Base-by-base conservation (phyloP, 2,888 invertebrate genomes). In the Thera britannica region DNA sequence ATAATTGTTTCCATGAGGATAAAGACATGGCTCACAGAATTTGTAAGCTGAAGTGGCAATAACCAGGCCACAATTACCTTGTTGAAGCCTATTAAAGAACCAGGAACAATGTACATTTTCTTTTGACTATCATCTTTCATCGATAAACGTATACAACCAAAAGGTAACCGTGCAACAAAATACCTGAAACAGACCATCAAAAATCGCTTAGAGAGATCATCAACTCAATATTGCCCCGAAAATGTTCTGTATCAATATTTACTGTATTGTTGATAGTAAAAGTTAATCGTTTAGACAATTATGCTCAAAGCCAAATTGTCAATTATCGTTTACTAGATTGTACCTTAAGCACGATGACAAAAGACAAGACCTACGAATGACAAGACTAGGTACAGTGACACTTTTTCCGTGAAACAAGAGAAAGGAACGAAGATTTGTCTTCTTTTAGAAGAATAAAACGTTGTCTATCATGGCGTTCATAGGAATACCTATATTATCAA, bases 171-270 rank as follows among this genome's bases (percentile, higher is more conserved):
- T 49, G 51, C 44, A 65, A 57, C 48, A 35, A 12, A 44, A 52
- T 58, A 59, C 59, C 44, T 34, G 38, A 54, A 60, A 36, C 44
- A 38, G 34, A 80, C 81, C 87, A 90, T 92, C 88, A 90, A 86
- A 89, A 87, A 87, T 83, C 89, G 87, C 84, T 91, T 90, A 90
- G 77, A 78, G 77, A 80, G 78, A 85, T 82, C 83, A 83, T 83
- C 83, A 83, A 72, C 75, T 77, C 75, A 77, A 78, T 80, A 80
- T 81, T 84, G 82, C 72, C 75, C 76, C 78, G 67, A 71, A 78
- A 78, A 73, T 73, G 79, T 73, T 81, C 77, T 83, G 81, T 83
- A 82, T 81, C 83, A 88, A 87, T 88, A 85, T 87, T 87, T 84
- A 80, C 83, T 69, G 70, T 76, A 78, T 78, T 77, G 79, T 82